Percentiles rank a stretch among this genome's conserved stretches.
Evolutionary conservation across 2,888 invertebrate genomes (phyloP).

Genomic region (Dinocampus coccinellae): DNA sequence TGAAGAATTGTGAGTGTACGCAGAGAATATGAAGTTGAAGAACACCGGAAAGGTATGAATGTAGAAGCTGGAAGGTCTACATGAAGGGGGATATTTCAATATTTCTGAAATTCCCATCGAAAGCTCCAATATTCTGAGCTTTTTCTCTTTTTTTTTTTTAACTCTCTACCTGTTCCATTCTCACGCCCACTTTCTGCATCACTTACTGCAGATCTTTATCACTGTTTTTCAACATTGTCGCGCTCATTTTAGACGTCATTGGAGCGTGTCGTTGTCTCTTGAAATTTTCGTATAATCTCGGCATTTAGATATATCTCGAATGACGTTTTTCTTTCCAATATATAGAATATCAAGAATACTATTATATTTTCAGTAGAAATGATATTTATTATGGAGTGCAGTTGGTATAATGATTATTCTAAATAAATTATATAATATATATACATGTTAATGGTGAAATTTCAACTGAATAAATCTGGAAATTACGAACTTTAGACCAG

Average conservation of each 20-base stretch:
- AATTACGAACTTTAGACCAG: not conserved
- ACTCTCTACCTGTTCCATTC: slow-evolving; percentile 16
- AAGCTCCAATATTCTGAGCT: slow-evolving; percentile 22
- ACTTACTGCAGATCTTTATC: slow-evolving; percentile 4
- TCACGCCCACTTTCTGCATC: slow-evolving; percentile 9
- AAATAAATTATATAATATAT: no score
- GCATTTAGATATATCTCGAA: no score
- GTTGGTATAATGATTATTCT: not conserved
- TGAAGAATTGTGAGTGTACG: not conserved
- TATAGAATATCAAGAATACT: not conserved
- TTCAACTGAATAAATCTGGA: not conserved
- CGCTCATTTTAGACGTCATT: slow-evolving; percentile 50
- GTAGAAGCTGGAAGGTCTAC: not conserved
- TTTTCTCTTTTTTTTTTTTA: slow-evolving; percentile 20
- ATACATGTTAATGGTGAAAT: not conserved
- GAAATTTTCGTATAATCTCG: slow-evolving; percentile 38
- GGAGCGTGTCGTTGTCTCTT: slow-evolving; percentile 53
- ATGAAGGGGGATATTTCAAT: slow-evolving; percentile 54
- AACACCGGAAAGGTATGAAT: slow-evolving; percentile 2
- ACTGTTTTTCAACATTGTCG: not conserved
- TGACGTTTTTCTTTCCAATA: not conserved
- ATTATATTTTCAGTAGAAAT: not conserved
- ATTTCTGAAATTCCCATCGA: slow-evolving; percentile 57
- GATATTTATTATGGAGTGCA: not conserved
- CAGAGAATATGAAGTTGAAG: slow-evolving; percentile 26